A percentile compares a stretch with the other conserved stretches of the same genome.
Evolutionary conservation across 2,797 vertebrate genomes (phyloP).

Genomic region (Neoniphon sammara): DNA sequence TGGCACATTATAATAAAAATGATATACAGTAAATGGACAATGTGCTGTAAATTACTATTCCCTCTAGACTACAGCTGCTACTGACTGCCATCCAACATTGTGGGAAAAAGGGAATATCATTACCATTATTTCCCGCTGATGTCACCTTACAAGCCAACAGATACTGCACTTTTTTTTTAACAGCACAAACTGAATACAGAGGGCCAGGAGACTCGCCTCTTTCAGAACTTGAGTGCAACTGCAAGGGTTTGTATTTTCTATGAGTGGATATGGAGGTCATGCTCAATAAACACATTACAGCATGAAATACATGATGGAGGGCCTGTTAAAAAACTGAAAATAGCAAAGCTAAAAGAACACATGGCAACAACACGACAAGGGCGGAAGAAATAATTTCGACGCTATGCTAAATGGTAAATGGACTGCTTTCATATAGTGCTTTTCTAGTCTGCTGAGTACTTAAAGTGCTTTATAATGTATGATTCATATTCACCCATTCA

Average conservation of each 20-base stretch:
- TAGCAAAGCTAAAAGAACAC: conserved; percentile 30
- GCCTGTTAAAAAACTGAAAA: not conserved
- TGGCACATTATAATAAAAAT: too few species aligned
- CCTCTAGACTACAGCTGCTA: conserved; percentile 32
- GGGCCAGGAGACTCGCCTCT: conserved; percentile 32
- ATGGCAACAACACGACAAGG: too few species aligned
- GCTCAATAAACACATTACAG: conserved; percentile 26
- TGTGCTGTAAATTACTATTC: conserved; percentile 33
- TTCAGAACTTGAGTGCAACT: conserved; percentile 44
- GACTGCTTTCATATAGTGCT: too few species aligned
- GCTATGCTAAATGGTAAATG: too few species aligned
- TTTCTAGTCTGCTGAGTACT: too few species aligned
- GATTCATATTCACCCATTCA: too few species aligned
- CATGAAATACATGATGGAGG: conserved; percentile 31
- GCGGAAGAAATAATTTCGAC: not conserved
- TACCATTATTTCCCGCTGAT: conserved; percentile 35
- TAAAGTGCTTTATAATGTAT: too few species aligned
- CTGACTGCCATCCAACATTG: conserved; percentile 45
- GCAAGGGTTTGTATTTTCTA: conserved; percentile 42
- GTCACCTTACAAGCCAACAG: conserved; percentile 45
- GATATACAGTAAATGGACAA: conserved; percentile 30
- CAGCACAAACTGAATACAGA: not conserved
- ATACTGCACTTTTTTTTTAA: conserved; percentile 21
- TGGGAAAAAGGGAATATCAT: conserved; percentile 42
- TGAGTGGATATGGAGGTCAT: conserved; percentile 34